Evolutionary conservation across 2,113 vertebrate genomes (phyloP).

Genomic region (Crotophaga sulcirostris): DNA sequence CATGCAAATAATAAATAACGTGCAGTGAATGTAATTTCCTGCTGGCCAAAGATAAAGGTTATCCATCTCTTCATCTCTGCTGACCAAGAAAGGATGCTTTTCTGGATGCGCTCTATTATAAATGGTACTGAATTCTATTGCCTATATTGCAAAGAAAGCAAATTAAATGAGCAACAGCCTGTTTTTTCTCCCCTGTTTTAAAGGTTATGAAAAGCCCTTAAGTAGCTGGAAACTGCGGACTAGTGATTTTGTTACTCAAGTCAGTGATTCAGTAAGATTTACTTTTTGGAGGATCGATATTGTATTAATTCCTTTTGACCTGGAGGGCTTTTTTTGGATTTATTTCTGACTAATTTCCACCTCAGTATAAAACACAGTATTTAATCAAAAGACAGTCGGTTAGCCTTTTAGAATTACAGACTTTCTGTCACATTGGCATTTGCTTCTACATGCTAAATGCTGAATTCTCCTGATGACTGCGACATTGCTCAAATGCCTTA

Average conservation of each 20-base stretch:
- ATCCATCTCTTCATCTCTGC: not conserved
- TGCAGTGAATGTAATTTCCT: not conserved
- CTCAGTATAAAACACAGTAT: not conserved
- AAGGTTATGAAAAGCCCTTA: not conserved
- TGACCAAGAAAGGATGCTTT: not conserved
- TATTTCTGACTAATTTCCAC: not conserved
- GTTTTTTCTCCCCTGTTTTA: accelerated
- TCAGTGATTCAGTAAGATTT: not conserved
- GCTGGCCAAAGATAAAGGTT: not conserved
- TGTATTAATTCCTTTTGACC: not conserved
- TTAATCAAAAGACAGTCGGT: not conserved
- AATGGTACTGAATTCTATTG: not conserved
- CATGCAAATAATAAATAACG: not conserved
- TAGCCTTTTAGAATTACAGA: not conserved
- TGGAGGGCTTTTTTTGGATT: not conserved
- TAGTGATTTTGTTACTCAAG: not conserved
- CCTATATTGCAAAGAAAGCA: not conserved
- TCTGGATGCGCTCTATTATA: not conserved
- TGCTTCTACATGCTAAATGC: not conserved
- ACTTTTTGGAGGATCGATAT: not conserved
- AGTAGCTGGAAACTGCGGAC: not conserved
- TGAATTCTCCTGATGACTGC: not conserved
- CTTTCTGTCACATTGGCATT: not conserved
- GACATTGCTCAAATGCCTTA: not conserved
- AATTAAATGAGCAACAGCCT: not conserved